Evolutionary conservation across 2,888 invertebrate genomes (phyloP).

Genomic region (Trilocha varians): DNA sequence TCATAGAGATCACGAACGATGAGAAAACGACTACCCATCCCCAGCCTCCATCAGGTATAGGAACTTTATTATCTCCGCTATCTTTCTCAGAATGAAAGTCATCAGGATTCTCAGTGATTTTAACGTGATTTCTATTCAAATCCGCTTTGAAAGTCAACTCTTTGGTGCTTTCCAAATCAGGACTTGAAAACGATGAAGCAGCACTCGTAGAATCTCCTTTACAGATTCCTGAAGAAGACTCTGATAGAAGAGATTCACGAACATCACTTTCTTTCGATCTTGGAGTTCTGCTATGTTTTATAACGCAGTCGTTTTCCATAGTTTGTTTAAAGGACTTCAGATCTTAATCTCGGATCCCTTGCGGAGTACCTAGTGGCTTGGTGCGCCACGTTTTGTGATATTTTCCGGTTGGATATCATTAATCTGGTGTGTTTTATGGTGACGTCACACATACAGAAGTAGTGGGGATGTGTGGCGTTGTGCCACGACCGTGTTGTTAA

Average conservation of each 20-base stretch:
- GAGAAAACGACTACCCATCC: constrained; percentile 93
- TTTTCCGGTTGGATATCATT: constrained; percentile 72
- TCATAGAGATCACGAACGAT: constrained; percentile 88
- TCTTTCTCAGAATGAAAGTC: constrained; percentile 21
- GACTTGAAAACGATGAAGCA: constrained; percentile 51
- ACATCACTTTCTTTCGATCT: constrained; percentile 36
- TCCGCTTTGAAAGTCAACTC: constrained; percentile 20
- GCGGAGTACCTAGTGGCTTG: constrained; percentile 66
- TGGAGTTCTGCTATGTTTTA: constrained; percentile 48
- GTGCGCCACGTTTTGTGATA: constrained; percentile 62
- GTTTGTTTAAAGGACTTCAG: constrained; percentile 40
- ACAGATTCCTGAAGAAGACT: constrained; percentile 66
- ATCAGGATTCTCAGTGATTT: constrained; percentile 29
- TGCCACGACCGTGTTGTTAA: constrained; percentile 35
- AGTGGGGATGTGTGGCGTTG: constrained; percentile 35
- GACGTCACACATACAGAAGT: constrained; percentile 56
- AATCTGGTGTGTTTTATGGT: constrained; percentile 43
- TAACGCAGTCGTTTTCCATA: constrained; percentile 45
- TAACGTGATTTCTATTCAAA: constrained; percentile 19
- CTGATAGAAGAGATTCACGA: constrained; percentile 54
- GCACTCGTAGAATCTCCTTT: constrained; percentile 52
- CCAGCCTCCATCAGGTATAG: constrained; percentile 88
- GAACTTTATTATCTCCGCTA: constrained; percentile 20
- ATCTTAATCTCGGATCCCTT: constrained; percentile 75
- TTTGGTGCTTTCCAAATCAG: constrained; percentile 45